phyloP scores from a whole-genome alignment of 1,140 invertebrate genomes.

The Berghia stephanieae region DNA sequence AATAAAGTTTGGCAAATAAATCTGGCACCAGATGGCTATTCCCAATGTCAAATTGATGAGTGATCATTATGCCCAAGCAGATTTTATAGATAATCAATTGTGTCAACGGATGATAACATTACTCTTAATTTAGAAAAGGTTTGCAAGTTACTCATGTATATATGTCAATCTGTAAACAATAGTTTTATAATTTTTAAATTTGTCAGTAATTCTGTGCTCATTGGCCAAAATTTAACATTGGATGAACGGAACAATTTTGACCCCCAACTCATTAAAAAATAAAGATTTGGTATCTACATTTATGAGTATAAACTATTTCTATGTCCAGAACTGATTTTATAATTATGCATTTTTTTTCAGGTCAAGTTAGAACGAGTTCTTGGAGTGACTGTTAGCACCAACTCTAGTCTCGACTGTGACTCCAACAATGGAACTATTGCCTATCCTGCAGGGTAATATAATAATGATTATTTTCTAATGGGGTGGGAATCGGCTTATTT shows the following conservation, averaged over 20 bases:
- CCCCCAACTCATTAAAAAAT: neutral
- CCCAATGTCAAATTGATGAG: too few species aligned
- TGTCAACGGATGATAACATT: too few species aligned
- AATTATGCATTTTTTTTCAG: slow-evolving; percentile 75
- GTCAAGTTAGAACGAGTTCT: slow-evolving; percentile 92
- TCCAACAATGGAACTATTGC: slow-evolving; percentile 85
- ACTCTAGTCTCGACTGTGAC: slow-evolving; percentile 90
- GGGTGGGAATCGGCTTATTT: too few species aligned
- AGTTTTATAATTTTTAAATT: neutral
- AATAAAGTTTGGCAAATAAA: too few species aligned
- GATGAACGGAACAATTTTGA: neutral
- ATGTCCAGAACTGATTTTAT: too few species aligned
- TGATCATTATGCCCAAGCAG: too few species aligned
- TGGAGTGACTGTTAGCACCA: slow-evolving; percentile 89
- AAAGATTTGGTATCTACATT: neutral
- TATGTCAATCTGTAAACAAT: too few species aligned
- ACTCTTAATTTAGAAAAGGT: too few species aligned
- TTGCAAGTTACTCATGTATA: too few species aligned
- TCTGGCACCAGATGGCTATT: too few species aligned
- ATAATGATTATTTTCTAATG: too few species aligned
- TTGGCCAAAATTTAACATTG: neutral
- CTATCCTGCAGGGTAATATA: slow-evolving; percentile 96
- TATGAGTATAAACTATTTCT: neutral
- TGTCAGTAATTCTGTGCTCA: neutral
- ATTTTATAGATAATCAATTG: too few species aligned